Percentiles rank a stretch among this genome's conserved stretches.
Evolutionary conservation across 2,888 invertebrate genomes (phyloP).

Genomic region (Melanophora roralis): DNA sequence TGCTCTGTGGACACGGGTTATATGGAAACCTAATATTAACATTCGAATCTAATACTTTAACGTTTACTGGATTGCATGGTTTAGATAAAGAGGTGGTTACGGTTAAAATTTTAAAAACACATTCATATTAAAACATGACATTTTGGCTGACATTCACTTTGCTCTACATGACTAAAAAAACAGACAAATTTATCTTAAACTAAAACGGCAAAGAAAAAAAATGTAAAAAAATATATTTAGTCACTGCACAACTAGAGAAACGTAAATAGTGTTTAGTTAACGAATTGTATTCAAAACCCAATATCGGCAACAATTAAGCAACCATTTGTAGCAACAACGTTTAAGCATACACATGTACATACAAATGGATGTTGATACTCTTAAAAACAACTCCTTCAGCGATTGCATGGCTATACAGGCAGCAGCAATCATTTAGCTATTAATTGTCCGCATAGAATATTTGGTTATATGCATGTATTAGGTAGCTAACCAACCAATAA

Average conservation of each 20-base stretch:
- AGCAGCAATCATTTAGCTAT: constrained; percentile 29
- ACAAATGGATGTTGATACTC: too few relatives aligned
- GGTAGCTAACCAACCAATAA: constrained; percentile 14
- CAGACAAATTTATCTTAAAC: constrained; percentile 49
- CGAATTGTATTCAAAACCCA: too few relatives aligned
- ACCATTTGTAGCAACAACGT: not conserved
- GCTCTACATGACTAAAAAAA: constrained; percentile 44
- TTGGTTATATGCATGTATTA: constrained; percentile 19
- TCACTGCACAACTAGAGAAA: not conserved
- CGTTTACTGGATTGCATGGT: constrained; percentile 17
- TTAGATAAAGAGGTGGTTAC: not conserved
- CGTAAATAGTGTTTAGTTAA: too few relatives aligned
- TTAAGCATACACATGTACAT: not conserved
- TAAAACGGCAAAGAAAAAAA: constrained; percentile 8
- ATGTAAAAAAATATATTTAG: constrained; percentile 42
- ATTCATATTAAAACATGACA: constrained; percentile 51
- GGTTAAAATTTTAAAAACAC: not conserved
- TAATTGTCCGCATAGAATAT: constrained; percentile 42
- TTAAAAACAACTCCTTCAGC: constrained; percentile 16
- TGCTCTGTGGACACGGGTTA: constrained; percentile 1
- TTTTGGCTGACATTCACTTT: constrained; percentile 62
- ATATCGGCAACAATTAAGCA: not conserved
- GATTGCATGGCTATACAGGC: not conserved
- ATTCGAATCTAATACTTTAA: not conserved
- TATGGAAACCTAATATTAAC: not conserved